A percentile compares a stretch with the other conserved stretches of the same genome.
phyloP scores from a whole-genome alignment of 2,797 vertebrate genomes.

The Chaetophractus vellerosus region DNA sequence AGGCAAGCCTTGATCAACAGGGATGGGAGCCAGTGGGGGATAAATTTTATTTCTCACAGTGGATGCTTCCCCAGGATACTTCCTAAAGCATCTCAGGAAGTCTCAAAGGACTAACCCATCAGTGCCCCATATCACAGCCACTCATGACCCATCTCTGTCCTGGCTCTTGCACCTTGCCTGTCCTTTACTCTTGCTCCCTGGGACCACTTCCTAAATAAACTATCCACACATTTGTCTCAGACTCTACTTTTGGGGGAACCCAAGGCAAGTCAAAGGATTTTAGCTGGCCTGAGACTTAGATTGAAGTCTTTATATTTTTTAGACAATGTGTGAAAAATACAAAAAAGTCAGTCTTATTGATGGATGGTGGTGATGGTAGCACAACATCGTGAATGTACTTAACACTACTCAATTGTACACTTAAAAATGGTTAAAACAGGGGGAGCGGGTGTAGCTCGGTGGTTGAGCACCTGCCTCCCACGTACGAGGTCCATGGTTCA shows the following conservation, averaged over 20 bases:
- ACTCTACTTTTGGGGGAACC: not conserved
- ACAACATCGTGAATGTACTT: too few species aligned
- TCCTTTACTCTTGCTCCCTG: not conserved
- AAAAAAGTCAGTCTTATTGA: not conserved
- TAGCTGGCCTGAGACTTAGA: not conserved
- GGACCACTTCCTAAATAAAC: not conserved
- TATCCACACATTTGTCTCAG: not conserved
- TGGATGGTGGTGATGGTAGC: too few species aligned
- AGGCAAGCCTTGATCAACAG: not conserved
- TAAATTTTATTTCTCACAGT: constrained; percentile 34
- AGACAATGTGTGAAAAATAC: constrained; percentile 26
- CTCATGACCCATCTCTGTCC: not conserved
- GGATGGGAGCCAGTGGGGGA: not conserved
- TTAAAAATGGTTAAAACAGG: too few species aligned
- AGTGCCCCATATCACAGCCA: not conserved
- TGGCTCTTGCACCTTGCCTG: not conserved
- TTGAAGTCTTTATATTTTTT: constrained; percentile 38
- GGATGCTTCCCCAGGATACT: not conserved
- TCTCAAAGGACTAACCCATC: not conserved
- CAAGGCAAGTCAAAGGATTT: constrained; percentile 13
- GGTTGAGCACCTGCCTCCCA: too few species aligned
- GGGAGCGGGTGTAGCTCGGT: too few species aligned
- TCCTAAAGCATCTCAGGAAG: constrained; percentile 14
- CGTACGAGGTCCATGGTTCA: too few species aligned
- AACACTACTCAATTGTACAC: too few species aligned